Percentiles rank a stretch among this genome's conserved stretches.
Conservation (phyloP, 2,888 invertebrate genomes). For the Andrena fulva region DNA sequence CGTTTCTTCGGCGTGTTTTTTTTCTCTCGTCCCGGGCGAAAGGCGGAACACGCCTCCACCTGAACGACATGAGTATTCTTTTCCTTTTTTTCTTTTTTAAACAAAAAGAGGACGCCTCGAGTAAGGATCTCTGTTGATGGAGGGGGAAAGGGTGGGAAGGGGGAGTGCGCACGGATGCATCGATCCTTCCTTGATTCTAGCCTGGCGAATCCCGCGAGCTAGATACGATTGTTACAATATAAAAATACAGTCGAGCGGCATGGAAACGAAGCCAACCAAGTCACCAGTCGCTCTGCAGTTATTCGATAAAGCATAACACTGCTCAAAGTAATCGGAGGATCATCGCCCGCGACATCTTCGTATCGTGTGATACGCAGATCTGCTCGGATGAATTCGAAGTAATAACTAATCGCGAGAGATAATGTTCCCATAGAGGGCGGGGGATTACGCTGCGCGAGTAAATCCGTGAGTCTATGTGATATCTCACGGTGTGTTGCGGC, state of each 20-base stretch:
- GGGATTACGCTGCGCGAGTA: no score
- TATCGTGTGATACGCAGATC: not conserved
- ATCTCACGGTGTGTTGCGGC: no score
- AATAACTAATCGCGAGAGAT: not conserved
- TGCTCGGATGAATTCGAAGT: not conserved
- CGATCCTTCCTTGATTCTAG: constrained; percentile 42
- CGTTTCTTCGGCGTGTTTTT: constrained; percentile 37
- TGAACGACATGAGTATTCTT: constrained; percentile 53
- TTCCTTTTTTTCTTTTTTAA: not conserved
- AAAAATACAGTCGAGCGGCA: constrained; percentile 18
- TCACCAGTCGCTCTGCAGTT: not conserved
- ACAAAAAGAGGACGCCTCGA: constrained; percentile 27
- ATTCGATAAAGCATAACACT: not conserved
- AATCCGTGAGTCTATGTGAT: no score
- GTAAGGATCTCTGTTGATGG: constrained; percentile 24
- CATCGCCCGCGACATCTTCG: not conserved
- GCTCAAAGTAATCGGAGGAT: constrained; percentile 4
- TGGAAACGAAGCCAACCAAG: constrained; percentile 28
- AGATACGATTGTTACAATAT: constrained; percentile 34
- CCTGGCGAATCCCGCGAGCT: constrained; percentile 36
- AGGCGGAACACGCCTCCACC: constrained; percentile 52
- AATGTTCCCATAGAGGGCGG: no score
- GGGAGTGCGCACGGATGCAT: constrained; percentile 27
- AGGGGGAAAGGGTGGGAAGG: constrained; percentile 6
- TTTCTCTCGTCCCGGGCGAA: constrained; percentile 28